Percentiles rank a stretch among this genome's conserved stretches.
Evolutionary conservation across 2,888 invertebrate genomes (phyloP).

Genomic region (Ethmia dodecea): DNA sequence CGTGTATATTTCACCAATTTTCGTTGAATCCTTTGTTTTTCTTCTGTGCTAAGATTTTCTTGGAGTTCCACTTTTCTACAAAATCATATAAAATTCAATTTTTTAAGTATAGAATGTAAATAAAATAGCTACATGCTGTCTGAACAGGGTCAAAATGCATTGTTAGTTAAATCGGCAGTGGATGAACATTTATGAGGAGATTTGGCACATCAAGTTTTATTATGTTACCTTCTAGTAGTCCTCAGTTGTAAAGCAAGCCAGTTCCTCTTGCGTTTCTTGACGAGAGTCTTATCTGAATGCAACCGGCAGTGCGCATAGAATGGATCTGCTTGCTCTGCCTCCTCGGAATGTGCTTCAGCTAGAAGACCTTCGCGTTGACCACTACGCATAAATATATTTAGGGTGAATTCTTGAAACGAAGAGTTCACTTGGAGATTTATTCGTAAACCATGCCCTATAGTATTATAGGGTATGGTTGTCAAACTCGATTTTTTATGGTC

Average conservation of each 20-base stretch:
- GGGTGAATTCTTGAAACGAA: too few relatives aligned
- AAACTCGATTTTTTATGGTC: too few relatives aligned
- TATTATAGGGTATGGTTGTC: too few relatives aligned
- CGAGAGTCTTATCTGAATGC: conserved; percentile 94
- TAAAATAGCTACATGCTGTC: too few relatives aligned
- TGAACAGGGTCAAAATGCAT: too few relatives aligned
- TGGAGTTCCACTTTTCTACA: conserved; percentile 75
- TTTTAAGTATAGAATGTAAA: too few relatives aligned
- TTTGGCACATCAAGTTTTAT: too few relatives aligned
- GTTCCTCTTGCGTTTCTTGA: conserved; percentile 88
- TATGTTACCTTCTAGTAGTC: conserved; percentile 83
- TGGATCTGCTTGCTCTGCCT: conserved; percentile 95
- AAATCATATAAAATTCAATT: too few relatives aligned
- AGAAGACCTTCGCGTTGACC: conserved; percentile 95
- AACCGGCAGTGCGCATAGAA: conserved; percentile 98
- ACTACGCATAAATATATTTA: conserved; percentile 55
- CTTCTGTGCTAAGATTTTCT: conserved; percentile 80
- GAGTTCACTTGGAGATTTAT: too few relatives aligned
- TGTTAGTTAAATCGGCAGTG: too few relatives aligned
- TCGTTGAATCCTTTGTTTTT: conserved; percentile 85
- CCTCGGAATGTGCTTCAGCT: conserved; percentile 94
- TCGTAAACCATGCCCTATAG: too few relatives aligned
- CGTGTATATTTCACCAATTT: conserved; percentile 90
- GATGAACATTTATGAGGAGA: too few relatives aligned
- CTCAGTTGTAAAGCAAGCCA: conserved; percentile 92